A percentile compares a stretch with the other conserved stretches of the same genome.
These are phyloP conservation scores for Rhagophthalmus giganteus DNA, from an alignment of 2,888 invertebrate species.

Conservation along the genomic window DNA sequence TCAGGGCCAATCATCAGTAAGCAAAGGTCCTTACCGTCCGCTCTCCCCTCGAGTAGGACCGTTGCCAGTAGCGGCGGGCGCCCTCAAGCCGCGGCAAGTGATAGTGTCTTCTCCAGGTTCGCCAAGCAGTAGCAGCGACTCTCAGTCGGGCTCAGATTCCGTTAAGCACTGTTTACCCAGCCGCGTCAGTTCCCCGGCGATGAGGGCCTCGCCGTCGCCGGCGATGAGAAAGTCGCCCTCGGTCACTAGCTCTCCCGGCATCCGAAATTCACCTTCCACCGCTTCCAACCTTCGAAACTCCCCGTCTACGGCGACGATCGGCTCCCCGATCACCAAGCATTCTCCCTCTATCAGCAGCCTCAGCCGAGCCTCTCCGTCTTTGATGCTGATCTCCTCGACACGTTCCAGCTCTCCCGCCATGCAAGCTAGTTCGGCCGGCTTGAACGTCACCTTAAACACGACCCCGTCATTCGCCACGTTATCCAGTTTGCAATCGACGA, in stretches of 20 bases:
- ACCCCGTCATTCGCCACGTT: conserved; percentile 51
- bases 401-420: conserved; percentile 54
- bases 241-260: conserved; percentile 39
- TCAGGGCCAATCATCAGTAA: conserved; percentile 72
- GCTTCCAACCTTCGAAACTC: conserved; percentile 52
- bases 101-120: conserved; percentile 79
- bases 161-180: conserved; percentile 64
- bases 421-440: conserved; percentile 64
- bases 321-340: conserved; percentile 51
- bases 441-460: conserved; percentile 64
- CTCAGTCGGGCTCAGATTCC: conserved; percentile 77
- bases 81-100: conserved; percentile 58
- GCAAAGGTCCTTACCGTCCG: conserved; percentile 73
- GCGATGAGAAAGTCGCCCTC: conserved; percentile 32
- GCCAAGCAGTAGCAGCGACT: conserved; percentile 84
- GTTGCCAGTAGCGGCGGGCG: conserved; percentile 53
- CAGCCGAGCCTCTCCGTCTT: conserved; percentile 56
- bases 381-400: conserved; percentile 38
- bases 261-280: conserved; percentile 48
- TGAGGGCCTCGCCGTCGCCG: conserved; percentile 55
- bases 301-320: conserved; percentile 45
- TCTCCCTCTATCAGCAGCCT: conserved; percentile 50
- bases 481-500: conserved; percentile 48
- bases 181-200: conserved; percentile 54
- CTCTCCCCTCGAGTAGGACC: conserved; percentile 68